Evolutionary conservation across 2,888 invertebrate species (phyloP).

Genomic region (Rapana venosa): DNA sequence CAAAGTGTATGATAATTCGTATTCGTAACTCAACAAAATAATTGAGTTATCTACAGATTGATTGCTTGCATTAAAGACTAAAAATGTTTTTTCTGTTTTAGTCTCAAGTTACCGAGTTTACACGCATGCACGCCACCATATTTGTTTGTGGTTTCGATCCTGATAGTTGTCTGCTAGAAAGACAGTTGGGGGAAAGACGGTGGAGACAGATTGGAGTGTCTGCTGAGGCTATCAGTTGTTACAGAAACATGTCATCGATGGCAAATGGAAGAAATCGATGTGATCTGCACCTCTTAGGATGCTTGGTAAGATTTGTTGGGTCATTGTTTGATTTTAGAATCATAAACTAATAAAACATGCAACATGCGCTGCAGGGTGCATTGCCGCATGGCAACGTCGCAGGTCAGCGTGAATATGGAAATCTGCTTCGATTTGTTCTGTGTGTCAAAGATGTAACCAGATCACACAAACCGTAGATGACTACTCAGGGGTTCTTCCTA

Average conservation of each 20-base stretch:
- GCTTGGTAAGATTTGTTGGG: not conserved
- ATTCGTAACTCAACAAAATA: not conserved
- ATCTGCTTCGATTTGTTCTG: too few species aligned
- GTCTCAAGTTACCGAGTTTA: constrained; percentile 48
- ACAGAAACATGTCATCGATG: constrained; percentile 7
- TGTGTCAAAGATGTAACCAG: too few species aligned
- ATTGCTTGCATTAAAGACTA: not conserved
- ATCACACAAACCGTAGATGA: too few species aligned
- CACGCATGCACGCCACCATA: constrained; percentile 53
- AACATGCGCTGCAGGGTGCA: not conserved
- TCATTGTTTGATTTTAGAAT: too few species aligned
- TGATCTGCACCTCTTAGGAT: not conserved
- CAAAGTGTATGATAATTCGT: not conserved
- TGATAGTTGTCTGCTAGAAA: constrained; percentile 31
- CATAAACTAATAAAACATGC: not conserved
- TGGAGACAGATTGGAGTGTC: constrained; percentile 3
- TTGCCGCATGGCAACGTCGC: not conserved
- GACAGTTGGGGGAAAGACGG: not conserved
- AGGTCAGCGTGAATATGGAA: not conserved
- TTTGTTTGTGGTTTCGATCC: constrained; percentile 52
- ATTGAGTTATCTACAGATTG: not conserved
- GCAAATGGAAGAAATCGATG: not conserved
- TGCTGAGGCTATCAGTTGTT: not conserved
- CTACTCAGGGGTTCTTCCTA: too few species aligned
- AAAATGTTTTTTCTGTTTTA: not conserved